phyloP scores from a whole-genome alignment of 37 sponge, comb jelly and placozoan genomes.

The Eunapius fragilis region DNA sequence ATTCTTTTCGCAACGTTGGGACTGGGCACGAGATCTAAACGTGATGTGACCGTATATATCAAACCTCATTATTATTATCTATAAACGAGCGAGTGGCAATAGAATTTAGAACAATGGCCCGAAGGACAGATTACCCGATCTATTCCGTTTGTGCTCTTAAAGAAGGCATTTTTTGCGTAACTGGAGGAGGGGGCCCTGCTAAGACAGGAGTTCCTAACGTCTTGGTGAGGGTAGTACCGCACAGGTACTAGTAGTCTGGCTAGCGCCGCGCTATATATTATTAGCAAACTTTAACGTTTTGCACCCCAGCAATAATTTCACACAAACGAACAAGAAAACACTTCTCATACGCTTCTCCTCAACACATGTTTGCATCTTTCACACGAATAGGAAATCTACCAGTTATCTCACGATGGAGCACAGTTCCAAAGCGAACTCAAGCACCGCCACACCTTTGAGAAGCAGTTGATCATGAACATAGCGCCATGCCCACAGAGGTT shows the following conservation, averaged over 20 bases:
- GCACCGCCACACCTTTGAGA: conserved; percentile 33
- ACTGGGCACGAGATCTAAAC: too few species aligned
- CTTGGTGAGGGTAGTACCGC: conserved; percentile 29
- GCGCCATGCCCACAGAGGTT: conserved; percentile 6
- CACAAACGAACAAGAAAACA: not conserved
- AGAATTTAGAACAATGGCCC: not conserved
- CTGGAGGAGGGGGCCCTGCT: conserved; percentile 70
- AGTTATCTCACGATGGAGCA: not conserved
- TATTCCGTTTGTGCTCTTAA: conserved; percentile 33
- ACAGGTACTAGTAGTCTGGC: too few species aligned
- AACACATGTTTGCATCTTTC: not conserved
- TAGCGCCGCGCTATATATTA: not conserved
- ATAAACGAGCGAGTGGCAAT: not conserved
- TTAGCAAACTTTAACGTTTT: not conserved
- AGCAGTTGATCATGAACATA: conserved; percentile 38
- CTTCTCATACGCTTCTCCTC: not conserved
- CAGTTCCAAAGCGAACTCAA: not conserved
- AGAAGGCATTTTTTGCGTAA: conserved; percentile 34
- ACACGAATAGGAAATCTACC: conserved; percentile 40
- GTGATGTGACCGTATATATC: not conserved
- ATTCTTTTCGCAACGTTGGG: too few species aligned
- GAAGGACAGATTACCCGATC: conserved; percentile 39
- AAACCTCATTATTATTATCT: too few species aligned
- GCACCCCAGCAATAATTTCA: not conserved
- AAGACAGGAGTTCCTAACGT: conserved; percentile 78